phyloP scores from a whole-genome alignment of 2,113 vertebrate species.

The Polyodon spathula region DNA sequence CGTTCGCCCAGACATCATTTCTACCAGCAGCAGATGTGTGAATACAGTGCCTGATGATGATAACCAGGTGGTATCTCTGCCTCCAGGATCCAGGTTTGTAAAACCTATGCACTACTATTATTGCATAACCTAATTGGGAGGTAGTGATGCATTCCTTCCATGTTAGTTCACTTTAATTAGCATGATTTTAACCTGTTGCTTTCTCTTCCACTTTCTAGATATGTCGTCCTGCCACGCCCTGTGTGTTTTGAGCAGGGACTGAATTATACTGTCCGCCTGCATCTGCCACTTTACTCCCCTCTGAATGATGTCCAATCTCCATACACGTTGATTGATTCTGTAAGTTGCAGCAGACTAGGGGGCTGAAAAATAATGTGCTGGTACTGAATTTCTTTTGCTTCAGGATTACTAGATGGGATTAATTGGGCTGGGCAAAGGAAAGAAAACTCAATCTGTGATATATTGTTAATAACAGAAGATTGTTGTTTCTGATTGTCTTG shows the following conservation, averaged over 20 bases:
- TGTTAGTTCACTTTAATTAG: no score
- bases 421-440: no score
- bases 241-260: constrained; percentile 86
- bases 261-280: constrained; percentile 85
- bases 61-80: constrained; percentile 79
- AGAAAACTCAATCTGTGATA: no score
- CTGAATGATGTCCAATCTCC: constrained; percentile 70
- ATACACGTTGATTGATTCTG: constrained; percentile 88
- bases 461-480: no score
- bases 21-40: constrained; percentile 76
- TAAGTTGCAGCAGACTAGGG: constrained; percentile 45
- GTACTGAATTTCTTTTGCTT: no score
- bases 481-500: constrained; percentile 11
- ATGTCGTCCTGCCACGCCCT: constrained; percentile 68
- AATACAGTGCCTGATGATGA: constrained; percentile 90
- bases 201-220: constrained; percentile 47
- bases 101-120: background rate
- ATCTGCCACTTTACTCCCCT: constrained; percentile 72
- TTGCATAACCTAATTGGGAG: background rate
- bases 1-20: constrained; percentile 71
- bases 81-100: constrained; percentile 80
- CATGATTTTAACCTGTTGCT: background rate
- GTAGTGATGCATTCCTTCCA: no score
- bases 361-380: background rate
- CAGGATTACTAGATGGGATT: no score